A percentile compares a stretch with the other conserved stretches of the same genome.
Evolutionary conservation across 2,113 vertebrate species (phyloP).

Genomic region (Pelodiscus sinensis): DNA sequence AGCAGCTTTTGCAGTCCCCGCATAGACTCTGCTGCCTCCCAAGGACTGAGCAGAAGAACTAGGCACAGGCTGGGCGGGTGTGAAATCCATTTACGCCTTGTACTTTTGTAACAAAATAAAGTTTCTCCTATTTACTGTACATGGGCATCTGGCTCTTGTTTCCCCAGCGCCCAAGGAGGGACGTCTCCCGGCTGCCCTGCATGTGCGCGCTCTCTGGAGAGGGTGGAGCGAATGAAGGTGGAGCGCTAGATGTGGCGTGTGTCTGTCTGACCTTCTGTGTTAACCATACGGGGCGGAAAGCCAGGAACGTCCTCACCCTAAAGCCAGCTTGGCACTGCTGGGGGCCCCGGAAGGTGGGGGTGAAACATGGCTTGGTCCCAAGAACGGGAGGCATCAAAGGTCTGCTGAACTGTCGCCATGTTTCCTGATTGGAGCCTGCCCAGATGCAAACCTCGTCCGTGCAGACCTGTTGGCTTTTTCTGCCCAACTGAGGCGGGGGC

Average conservation of each 20-base stretch:
- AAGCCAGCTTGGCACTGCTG: rapidly evolving
- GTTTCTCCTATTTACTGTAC: constrained; percentile 56
- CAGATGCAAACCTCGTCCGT: no score
- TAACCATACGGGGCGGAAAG: rapidly evolving
- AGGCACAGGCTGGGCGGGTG: neutral
- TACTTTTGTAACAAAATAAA: constrained; percentile 73
- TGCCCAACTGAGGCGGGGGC: neutral
- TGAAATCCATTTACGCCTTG: constrained; percentile 39
- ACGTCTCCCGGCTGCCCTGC: neutral
- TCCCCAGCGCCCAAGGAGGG: rapidly evolving
- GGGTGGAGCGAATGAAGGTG: neutral
- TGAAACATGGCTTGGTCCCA: neutral
- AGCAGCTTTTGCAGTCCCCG: neutral
- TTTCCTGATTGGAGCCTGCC: no score
- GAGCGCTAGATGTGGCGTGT: neutral
- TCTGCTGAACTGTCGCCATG: neutral
- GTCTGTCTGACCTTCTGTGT: rapidly evolving
- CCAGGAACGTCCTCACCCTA: neutral
- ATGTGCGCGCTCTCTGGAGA: neutral
- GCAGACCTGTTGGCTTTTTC: neutral
- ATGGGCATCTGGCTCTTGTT: neutral
- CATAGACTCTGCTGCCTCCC: neutral
- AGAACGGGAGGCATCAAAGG: neutral
- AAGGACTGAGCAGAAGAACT: neutral
- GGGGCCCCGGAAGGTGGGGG: rapidly evolving